Conservation (phyloP, 2,888 invertebrate species). For the Tachina grossa region DNA sequence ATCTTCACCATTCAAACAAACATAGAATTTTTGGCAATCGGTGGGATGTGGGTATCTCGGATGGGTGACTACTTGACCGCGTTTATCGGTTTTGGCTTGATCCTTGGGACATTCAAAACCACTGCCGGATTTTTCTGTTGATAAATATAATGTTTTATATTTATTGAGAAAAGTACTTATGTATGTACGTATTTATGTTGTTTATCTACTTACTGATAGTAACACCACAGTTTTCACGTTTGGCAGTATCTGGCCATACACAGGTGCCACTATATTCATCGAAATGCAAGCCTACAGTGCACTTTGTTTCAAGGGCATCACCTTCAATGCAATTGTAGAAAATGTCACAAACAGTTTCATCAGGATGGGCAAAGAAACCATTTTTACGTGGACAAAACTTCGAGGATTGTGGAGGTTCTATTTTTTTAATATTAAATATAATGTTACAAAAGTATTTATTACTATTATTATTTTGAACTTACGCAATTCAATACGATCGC, state of each 20-base stretch:
- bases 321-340: conserved; percentile 96
- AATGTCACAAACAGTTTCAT: conserved; percentile 90
- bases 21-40: conserved; percentile 96
- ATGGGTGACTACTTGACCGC: conserved; percentile 90
- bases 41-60: conserved; percentile 93
- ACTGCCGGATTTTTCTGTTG: conserved; percentile 89
- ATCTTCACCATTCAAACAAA: conserved; percentile 92
- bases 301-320: conserved; percentile 89
- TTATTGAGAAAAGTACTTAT: neutral
- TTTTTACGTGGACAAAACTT: conserved; percentile 91
- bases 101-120: conserved; percentile 93
- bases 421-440: neutral
- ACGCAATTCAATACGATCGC: conserved; percentile 94
- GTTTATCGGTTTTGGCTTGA: conserved; percentile 85
- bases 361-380: conserved; percentile 96
- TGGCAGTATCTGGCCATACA: conserved; percentile 93
- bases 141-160: conserved; percentile 17
- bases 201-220: conserved; percentile 83
- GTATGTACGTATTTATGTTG: neutral
- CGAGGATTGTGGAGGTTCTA: conserved; percentile 89
- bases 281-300: conserved; percentile 94
- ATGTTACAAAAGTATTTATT: neutral
- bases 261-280: conserved; percentile 95
- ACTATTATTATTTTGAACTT: conserved; percentile 83
- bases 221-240: conserved; percentile 88